Base-by-base conservation (phyloP, 2,888 invertebrate species). In the Nephrocerus scutellatus region DNA sequence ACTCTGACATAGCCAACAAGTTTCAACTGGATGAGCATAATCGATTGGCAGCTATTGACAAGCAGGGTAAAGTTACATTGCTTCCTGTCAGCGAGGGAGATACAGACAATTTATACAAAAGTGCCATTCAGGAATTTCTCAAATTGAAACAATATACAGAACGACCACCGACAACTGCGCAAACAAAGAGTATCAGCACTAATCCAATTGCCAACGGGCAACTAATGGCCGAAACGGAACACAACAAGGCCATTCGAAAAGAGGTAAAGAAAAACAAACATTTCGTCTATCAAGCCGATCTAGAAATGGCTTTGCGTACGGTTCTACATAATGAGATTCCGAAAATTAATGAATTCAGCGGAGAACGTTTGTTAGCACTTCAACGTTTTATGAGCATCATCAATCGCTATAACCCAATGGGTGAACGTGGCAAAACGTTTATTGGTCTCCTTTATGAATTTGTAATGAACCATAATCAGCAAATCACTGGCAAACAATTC, bases 301-400 rank as follows among this genome's bases (percentile, higher is more conserved):
- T 97, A 41, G 89, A 92, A 66, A 85, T 83, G 55, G 84, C 89
- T 1, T 64, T 97, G n/a, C 76, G 80, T 50, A 86, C 84, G 56
- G 82, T 85, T 30, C 70, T 97, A 16, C 77, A 77, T 48, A 84
- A 86, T 52, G 97, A 97, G 72, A 77, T 97, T 18, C 76, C 84
- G 4, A 73, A 82, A 44, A 71, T 76, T 25, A 77, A 79, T 57
- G 61, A 64, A 13, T 81, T 97, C 30, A 71, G 71, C 14, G 85
- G 82, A 2, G 82, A 84, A 45, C 74, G 80, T 41, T 63, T 92
- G 36, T 62, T 72, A 38, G 87, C 89, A 0, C 66, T 97, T 13
- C 76, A 83, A 52, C 72, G 76, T 16, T 93, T 84, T 61, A 62
- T 95, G 10, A 68, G 74, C 41, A 74, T 85, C 1, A 59, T 96